Evolutionary conservation across 2,797 vertebrate genomes (phyloP), one percentile per base, ranked within the genome.

Genomic region (Chelmon rostratus): DNA sequence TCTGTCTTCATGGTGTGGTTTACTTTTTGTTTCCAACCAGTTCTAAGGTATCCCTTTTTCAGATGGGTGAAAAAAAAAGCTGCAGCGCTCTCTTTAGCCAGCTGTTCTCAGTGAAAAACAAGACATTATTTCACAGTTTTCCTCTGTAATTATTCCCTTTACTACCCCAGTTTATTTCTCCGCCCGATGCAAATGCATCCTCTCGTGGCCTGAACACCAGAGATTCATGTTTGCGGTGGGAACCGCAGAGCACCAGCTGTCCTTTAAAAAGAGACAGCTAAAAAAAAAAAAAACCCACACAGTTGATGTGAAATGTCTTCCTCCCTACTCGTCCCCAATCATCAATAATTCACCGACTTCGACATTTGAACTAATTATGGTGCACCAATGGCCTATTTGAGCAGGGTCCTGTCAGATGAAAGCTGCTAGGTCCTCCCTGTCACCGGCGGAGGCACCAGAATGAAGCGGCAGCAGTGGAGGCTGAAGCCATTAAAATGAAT

Each of bases 291-390:
- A 65, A 38, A 75, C 40, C 54, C 47, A 68, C 37, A 84, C 63
- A 79, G 78, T 83, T 79, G 80, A 86, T 80, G 88, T 88, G 88
- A 94, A 88, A 92, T 85, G 79, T 91, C 89, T 88, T 90, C 84
- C 89, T 86, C 82, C 84, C 77, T 50, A 8, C 82, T 84, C 74
- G 77, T 88, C 92, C 84, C 82, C 61, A 35, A 73, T 92, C 94
- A 96, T 96, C 91, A 93, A 95, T 95, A 94, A 95, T 95, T 94
- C 92, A 96, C 89, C 56, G 68, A 65, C 84, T 85, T 91, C 87
- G 91, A 94, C 91, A 93, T 95, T 94, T 94, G 93, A 96, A 93
- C 94, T 95, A 96, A 95, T 96, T 95, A 94, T 86, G 89, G 93
- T 77, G 90, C 92, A 88, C 84, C 90, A 84, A 88, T 94, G 95